Percentiles rank a stretch among this genome's conserved stretches.
phyloP scores from a whole-genome alignment of 35 echinoderm and acorn worm genomes.

The Amphiura filiformis region DNA sequence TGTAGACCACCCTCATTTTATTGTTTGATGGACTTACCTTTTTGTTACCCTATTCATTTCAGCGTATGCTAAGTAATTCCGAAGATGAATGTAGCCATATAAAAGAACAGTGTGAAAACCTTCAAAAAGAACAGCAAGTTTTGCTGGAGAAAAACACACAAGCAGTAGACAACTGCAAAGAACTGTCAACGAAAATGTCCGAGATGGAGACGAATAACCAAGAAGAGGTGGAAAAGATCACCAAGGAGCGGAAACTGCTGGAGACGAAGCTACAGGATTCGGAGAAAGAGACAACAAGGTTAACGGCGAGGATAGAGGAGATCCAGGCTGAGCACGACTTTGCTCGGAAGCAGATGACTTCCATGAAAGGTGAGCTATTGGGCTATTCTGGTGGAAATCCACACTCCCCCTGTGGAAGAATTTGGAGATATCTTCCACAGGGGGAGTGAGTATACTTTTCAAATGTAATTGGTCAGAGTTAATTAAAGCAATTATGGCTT shows the following conservation, averaged over 20 bases:
- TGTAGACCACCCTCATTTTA: too few relatives aligned
- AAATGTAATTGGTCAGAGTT: too few relatives aligned
- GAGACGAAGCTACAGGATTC: conserved; percentile 19
- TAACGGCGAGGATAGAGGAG: conserved; percentile 59
- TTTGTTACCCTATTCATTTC: conserved; percentile 1
- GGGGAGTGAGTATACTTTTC: too few relatives aligned
- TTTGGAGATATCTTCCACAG: too few relatives aligned
- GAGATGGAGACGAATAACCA: conserved; percentile 69
- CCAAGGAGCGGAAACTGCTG: neutral
- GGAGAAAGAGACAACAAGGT: conserved; percentile 37
- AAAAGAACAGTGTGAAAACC: conserved; percentile 64
- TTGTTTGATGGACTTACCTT: too few relatives aligned
- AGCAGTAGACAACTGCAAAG: conserved; percentile 43
- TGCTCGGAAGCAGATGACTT: conserved; percentile 36
- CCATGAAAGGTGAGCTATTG: conserved; percentile 46
- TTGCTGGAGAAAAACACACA: conserved; percentile 82
- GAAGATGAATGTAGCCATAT: conserved; percentile 86
- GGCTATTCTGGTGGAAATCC: too few relatives aligned
- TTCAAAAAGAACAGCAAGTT: conserved; percentile 68
- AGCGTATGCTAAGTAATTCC: conserved; percentile 85
- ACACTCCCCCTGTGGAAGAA: too few relatives aligned
- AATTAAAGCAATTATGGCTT: too few relatives aligned
- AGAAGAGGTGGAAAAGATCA: conserved; percentile 42
- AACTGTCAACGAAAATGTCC: conserved; percentile 52
- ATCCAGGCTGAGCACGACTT: conserved; percentile 72